These are phyloP conservation scores for Scleropages formosus DNA, from an alignment of 2,797 vertebrate species.

Conservation along the genomic window DNA sequence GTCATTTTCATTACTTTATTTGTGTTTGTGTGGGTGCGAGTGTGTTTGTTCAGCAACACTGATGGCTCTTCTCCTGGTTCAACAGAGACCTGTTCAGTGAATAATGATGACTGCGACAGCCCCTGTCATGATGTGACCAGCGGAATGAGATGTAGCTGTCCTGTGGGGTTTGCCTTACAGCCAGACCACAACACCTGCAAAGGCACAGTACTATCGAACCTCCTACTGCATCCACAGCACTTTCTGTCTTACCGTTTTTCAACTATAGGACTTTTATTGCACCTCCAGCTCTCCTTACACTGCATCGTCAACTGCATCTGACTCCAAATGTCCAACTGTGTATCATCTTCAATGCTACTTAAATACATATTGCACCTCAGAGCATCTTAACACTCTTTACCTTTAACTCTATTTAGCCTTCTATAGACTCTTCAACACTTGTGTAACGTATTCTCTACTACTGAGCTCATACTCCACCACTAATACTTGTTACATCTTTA, in stretches of 20 bases:
- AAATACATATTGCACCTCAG: too few relatives aligned
- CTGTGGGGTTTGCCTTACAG: constrained; percentile 77
- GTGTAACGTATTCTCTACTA: too few relatives aligned
- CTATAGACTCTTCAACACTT: too few relatives aligned
- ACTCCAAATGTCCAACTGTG: too few relatives aligned
- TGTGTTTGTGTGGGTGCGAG: background rate
- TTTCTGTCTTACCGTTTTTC: background rate
- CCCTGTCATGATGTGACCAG: constrained; percentile 71
- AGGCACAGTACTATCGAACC: constrained; percentile 52
- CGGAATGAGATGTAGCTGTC: constrained; percentile 75
- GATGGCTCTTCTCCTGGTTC: background rate
- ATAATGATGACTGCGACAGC: constrained; percentile 77
- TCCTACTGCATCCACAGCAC: background rate
- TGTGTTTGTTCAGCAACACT: background rate
- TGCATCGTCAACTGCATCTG: too few relatives aligned
- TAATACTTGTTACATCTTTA: too few relatives aligned
- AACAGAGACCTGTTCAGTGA: constrained; percentile 74
- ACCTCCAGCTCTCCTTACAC: too few relatives aligned
- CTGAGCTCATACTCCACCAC: too few relatives aligned
- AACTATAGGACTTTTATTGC: too few relatives aligned
- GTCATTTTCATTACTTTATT: background rate
- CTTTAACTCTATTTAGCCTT: too few relatives aligned
- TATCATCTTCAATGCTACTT: too few relatives aligned
- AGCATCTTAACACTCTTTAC: too few relatives aligned
- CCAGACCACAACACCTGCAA: constrained; percentile 75